Base-by-base conservation (phyloP, 1,140 invertebrate genomes). In the Drosophila grimshawi region DNA sequence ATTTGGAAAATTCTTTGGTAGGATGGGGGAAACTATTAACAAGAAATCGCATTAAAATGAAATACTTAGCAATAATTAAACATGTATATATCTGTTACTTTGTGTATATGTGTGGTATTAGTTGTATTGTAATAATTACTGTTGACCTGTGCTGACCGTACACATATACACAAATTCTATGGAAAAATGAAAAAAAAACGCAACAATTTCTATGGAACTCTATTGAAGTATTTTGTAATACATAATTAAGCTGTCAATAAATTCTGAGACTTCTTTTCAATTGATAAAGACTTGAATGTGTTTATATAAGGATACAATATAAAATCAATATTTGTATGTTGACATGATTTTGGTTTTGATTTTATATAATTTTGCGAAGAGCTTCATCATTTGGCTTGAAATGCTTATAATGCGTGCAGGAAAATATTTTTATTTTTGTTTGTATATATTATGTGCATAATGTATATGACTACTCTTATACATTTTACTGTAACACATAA, bases 91-190 rank as follows among this genome's bases (percentile, higher is more conserved):
- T 37, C 27, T 29, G 30, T 69, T 32, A 48, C 35, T 10, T 27
- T 51, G 35, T 32, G 19, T 41, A 5, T 32, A 4, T 59, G 29
- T 49, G 59, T 8, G 41, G 19, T 1, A 19, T 19, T 66, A 49
- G 55, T 59, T 65, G 57, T 57, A 57, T 71, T 57, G 27, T 29
- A 65, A 66, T 67, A 73, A 73, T 68, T 73, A 73, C 64, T 32
- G 41, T 55, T 73, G 64, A 73, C 48, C 49, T 73, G 41, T 19
- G 45, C 41, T 71, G 68, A 71, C 68, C 68, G 35, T 52, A 56
- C 3, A 27, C 19, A 32, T 1, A n/a, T 10, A 49, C 29, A 32
- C 29, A 35, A 56, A 57, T 61, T 68, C 55, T 32, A 52, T 68
- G n/a, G 27, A 63, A 52, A 53, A 33, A 48, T n/a, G 29, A 3